phyloP scores from a whole-genome alignment of 2,888 invertebrate genomes.

The Scaeva pyrastri region DNA sequence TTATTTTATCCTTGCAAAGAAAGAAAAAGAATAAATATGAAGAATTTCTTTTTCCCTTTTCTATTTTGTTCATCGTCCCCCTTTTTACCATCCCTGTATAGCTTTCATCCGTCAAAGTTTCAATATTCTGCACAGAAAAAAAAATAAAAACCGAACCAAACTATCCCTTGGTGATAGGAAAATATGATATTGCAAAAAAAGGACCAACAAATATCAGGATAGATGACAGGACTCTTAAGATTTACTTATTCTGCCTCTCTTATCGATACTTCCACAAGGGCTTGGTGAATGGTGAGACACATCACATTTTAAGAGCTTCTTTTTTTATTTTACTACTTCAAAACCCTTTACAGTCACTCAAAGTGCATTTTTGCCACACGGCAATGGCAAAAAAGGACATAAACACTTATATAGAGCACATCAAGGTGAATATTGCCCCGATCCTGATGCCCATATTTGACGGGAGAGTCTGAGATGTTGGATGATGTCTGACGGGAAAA shows the following conservation, averaged over 20 bases:
- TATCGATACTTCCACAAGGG: not conserved
- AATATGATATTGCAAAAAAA: conserved; percentile 52
- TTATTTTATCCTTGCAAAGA: conserved; percentile 9
- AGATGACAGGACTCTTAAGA: conserved; percentile 70
- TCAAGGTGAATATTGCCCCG: conserved; percentile 65
- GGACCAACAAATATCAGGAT: conserved; percentile 40
- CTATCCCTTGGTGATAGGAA: conserved; percentile 48
- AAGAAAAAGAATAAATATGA: not conserved
- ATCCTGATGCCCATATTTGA: conserved; percentile 49
- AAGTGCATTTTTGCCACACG: conserved; percentile 36
- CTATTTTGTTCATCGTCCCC: not conserved
- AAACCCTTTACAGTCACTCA: conserved; percentile 35
- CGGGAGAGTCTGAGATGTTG: conserved; percentile 3
- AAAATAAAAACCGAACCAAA: conserved; percentile 33
- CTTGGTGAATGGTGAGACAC: no score
- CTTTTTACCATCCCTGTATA: not conserved
- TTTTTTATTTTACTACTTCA: not conserved
- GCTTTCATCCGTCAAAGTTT: conserved; percentile 27
- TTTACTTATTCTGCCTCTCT: conserved; percentile 50
- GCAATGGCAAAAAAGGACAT: conserved; percentile 41
- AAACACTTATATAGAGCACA: conserved; percentile 44
- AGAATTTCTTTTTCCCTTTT: conserved; percentile 21
- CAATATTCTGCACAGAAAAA: conserved; percentile 45
- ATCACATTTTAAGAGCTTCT: conserved; percentile 25
- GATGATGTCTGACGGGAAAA: conserved; percentile 57